phyloP scores from a whole-genome alignment of 2,113 vertebrate genomes.

The Ctenodactylus gundi region DNA sequence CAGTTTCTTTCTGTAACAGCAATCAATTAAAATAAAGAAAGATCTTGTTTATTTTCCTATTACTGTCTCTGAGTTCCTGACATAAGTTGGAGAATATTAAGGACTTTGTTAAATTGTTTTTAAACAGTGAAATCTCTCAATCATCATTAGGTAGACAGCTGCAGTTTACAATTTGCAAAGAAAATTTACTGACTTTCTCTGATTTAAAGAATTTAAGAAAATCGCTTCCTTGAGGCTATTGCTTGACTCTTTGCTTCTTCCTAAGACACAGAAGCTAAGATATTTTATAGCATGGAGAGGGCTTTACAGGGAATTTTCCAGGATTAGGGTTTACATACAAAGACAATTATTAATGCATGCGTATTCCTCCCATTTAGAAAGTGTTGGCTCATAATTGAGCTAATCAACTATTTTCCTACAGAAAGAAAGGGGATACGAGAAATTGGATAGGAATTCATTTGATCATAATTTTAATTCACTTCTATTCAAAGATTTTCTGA shows the following conservation, averaged over 20 bases:
- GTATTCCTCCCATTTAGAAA: neutral
- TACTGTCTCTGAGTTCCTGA: neutral
- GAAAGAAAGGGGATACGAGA: neutral
- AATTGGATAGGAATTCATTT: neutral
- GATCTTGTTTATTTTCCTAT: neutral
- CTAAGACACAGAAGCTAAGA: neutral
- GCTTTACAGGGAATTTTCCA: neutral
- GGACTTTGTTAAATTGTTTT: neutral
- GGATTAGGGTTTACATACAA: neutral
- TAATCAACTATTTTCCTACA: neutral
- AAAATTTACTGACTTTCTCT: neutral
- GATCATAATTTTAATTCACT: constrained; percentile 22
- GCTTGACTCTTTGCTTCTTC: neutral
- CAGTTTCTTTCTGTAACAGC: neutral
- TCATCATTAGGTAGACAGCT: neutral
- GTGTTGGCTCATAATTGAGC: constrained; percentile 19
- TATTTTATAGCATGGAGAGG: neutral
- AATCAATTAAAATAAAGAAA: neutral
- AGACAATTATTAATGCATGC: neutral
- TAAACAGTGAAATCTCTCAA: neutral
- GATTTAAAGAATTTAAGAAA: neutral
- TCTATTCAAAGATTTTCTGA: neutral
- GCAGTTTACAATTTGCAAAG: neutral
- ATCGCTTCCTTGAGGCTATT: neutral
- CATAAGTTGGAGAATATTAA: neutral